Percentiles rank a stretch among this genome's conserved stretches.
Evolutionary conservation across 2,797 vertebrate species (phyloP).

Genomic region (Xerus rutilus): DNA sequence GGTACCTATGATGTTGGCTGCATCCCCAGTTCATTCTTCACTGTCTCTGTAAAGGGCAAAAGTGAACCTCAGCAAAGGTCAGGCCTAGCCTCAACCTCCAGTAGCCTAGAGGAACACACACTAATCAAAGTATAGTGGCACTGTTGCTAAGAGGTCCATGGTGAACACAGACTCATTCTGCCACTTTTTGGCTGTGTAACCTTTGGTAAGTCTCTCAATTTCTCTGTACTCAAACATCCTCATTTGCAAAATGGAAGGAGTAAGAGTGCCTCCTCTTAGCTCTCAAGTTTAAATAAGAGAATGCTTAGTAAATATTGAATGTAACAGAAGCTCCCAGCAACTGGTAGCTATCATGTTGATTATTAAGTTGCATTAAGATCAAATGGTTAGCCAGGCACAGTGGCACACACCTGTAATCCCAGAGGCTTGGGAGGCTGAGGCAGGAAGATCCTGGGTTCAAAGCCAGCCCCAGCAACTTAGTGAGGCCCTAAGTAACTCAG

Average conservation of each 20-base stretch:
- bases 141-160: background rate
- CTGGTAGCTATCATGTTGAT: background rate
- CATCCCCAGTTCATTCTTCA: background rate
- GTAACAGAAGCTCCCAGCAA: conserved; percentile 27
- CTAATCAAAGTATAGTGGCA: background rate
- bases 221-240: background rate
- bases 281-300: conserved; percentile 42
- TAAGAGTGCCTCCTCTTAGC: background rate
- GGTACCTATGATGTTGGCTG: background rate
- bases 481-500: too few species aligned
- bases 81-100: background rate
- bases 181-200: background rate
- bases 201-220: conserved; percentile 46
- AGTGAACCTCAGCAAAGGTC: background rate
- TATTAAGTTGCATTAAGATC: background rate
- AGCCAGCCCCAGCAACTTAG: too few species aligned
- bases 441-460: too few species aligned
- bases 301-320: background rate
- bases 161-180: background rate
- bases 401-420: too few species aligned
- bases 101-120: background rate
- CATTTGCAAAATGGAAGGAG: conserved; percentile 47
- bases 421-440: too few species aligned
- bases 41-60: conserved; percentile 36
- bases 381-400: background rate